Conservation (phyloP, 2,113 vertebrate species). For the Nymphicus hollandicus region DNA sequence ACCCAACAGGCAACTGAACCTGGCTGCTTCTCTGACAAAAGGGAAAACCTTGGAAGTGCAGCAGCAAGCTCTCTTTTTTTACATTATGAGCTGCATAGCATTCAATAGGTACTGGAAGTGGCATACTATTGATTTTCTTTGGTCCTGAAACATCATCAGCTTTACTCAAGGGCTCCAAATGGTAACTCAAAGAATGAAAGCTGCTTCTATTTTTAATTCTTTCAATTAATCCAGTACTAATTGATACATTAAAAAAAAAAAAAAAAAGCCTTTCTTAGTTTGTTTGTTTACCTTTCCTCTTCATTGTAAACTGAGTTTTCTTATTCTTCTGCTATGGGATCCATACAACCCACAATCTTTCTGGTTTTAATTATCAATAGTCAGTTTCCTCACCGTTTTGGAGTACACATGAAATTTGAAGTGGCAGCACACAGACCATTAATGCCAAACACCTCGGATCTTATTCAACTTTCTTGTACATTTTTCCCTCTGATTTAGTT, state of each 20-base stretch:
- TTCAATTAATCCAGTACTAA: neutral
- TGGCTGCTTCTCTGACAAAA: neutral
- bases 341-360: neutral
- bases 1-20: neutral
- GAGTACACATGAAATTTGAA: neutral
- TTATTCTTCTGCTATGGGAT: neutral
- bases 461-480: neutral
- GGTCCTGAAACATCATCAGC: neutral
- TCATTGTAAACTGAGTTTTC: neutral
- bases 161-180: neutral
- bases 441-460: neutral
- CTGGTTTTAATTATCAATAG: neutral
- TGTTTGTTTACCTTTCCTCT: neutral
- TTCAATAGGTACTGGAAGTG: slow-evolving; percentile 23
- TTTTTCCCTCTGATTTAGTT: neutral
- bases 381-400: neutral
- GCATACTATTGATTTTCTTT: slow-evolving; percentile 39
- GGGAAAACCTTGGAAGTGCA: neutral
- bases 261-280: neutral
- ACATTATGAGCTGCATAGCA: slow-evolving; percentile 50
- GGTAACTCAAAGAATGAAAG: neutral
- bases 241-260: neutral
- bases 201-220: slow-evolving; percentile 1
- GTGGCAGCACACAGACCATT: neutral
- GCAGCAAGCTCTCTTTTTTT: neutral